Evolutionary conservation across 2,113 vertebrate genomes (phyloP).

Genomic region (Cottus gobio): DNA sequence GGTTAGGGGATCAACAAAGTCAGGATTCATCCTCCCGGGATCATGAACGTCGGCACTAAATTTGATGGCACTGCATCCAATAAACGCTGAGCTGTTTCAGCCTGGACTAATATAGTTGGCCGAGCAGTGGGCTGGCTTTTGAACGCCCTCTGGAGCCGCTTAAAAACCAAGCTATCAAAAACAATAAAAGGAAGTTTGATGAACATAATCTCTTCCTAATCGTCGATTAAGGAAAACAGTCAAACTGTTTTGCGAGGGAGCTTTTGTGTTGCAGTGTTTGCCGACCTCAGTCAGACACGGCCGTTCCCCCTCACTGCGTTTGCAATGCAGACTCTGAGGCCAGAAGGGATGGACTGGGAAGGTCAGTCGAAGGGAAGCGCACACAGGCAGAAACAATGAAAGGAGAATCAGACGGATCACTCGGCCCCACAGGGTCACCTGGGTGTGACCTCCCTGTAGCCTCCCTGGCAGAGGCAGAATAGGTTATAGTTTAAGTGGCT

Average conservation of each 20-base stretch:
- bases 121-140: no score
- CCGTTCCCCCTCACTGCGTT: slow-evolving; percentile 33
- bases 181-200: not conserved
- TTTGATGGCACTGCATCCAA: not conserved
- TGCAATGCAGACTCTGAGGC: slow-evolving; percentile 41
- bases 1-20: not conserved
- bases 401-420: slow-evolving; percentile 60
- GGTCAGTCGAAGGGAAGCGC: slow-evolving; percentile 72
- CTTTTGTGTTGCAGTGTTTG: slow-evolving; percentile 15
- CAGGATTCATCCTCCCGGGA: not conserved
- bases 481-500: slow-evolving; percentile 68
- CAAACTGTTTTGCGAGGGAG: not conserved
- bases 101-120: not conserved
- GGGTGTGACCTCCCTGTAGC: slow-evolving; percentile 54
- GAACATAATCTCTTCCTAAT: slow-evolving; percentile 7
- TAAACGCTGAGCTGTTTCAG: not conserved
- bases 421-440: slow-evolving; percentile 63
- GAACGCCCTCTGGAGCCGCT: not conserved
- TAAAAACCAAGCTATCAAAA: not conserved
- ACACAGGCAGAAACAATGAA: slow-evolving; percentile 71
- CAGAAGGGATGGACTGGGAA: slow-evolving; percentile 58
- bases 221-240: slow-evolving; percentile 19
- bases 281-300: slow-evolving; percentile 35
- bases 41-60: not conserved
- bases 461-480: slow-evolving; percentile 41